Evolutionary conservation across 2,888 invertebrate genomes (phyloP).

Genomic region (Drosophila mettleri): DNA sequence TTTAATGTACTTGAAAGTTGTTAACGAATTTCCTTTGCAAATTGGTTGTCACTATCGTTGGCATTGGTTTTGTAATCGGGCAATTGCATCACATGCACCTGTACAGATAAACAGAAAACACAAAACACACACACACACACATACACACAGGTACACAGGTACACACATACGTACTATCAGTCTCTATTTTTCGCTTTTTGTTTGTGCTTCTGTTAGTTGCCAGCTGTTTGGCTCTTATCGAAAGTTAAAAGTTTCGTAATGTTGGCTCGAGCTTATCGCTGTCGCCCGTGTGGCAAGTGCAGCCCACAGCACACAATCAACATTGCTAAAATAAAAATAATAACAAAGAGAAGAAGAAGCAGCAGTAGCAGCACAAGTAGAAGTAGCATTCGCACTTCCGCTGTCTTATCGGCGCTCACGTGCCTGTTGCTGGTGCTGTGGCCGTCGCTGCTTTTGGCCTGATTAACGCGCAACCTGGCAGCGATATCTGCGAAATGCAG

Average conservation of each 20-base stretch:
- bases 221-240: constrained; percentile 55
- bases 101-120: constrained; percentile 35
- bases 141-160: neutral
- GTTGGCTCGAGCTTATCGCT: constrained; percentile 52
- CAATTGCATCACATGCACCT: constrained; percentile 68
- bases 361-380: neutral
- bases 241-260: constrained; percentile 58
- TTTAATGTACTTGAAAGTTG: constrained; percentile 21
- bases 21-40: constrained; percentile 34
- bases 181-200: neutral
- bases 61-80: constrained; percentile 63
- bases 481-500: constrained; percentile 34
- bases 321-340: too few relatives aligned
- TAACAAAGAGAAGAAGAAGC: neutral
- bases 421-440: constrained; percentile 50
- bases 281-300: constrained; percentile 40
- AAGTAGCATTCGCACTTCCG: constrained; percentile 55
- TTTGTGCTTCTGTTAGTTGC: neutral
- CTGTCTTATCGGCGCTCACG: constrained; percentile 62
- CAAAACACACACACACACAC: neutral
- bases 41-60: constrained; percentile 32
- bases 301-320: constrained; percentile 39
- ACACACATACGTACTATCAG: too few relatives aligned
- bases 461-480: constrained; percentile 37
- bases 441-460: constrained; percentile 40